Evolutionary conservation across 2,888 invertebrate genomes (phyloP).

Genomic region (Stramonita haemastoma): DNA sequence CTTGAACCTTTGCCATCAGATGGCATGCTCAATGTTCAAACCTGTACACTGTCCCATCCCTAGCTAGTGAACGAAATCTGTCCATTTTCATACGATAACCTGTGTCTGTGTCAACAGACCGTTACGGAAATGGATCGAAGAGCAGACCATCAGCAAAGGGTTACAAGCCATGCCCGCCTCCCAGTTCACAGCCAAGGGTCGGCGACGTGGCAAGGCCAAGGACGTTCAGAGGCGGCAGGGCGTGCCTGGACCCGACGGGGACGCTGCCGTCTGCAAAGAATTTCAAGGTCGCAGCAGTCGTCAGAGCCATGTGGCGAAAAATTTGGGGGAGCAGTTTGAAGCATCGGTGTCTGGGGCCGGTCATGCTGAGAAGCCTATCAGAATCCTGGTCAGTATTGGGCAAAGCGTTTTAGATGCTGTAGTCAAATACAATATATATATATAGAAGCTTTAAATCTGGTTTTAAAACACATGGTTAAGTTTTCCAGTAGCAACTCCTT

Average conservation of each 20-base stretch:
- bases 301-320: conserved; percentile 15
- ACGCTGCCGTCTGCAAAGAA: neutral
- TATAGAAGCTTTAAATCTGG: neutral
- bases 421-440: no score
- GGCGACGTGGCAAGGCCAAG: conserved; percentile 30
- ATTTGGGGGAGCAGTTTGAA: conserved; percentile 1
- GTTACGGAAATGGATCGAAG: conserved; percentile 58
- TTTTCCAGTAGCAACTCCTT: no score
- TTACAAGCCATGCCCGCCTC: conserved; percentile 27
- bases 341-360: neutral
- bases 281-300: conserved; percentile 14
- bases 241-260: neutral
- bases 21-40: no score
- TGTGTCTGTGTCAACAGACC: conserved; percentile 45
- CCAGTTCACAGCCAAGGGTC: conserved; percentile 26
- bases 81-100: no score
- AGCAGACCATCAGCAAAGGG: conserved; percentile 27
- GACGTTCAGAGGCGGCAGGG: conserved; percentile 15
- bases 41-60: no score
- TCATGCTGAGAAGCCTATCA: neutral
- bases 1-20: no score
- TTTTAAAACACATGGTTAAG: no score
- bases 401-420: neutral
- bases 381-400: neutral
- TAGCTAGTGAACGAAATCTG: no score